Percentiles rank a stretch among this genome's conserved stretches.
Evolutionary conservation across 2,113 vertebrate species (phyloP).

Genomic region (Chunga burmeisteri): DNA sequence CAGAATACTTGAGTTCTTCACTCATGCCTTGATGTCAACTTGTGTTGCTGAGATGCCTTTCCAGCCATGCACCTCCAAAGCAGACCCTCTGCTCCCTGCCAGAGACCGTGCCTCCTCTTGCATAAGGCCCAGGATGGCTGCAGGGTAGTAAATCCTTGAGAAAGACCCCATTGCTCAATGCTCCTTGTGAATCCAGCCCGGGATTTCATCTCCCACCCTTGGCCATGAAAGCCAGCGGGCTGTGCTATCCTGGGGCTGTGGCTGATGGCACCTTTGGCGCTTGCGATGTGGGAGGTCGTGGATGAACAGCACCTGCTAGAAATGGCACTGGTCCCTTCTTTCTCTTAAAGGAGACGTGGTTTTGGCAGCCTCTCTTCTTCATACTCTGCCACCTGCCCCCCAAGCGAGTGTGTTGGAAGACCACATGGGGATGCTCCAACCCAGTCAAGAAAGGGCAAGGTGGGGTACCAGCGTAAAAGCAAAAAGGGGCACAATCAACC

Average conservation of each 20-base stretch:
- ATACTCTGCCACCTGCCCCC: not conserved
- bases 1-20: not conserved
- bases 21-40: not conserved
- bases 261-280: not conserved
- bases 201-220: not conserved
- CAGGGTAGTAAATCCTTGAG: not conserved
- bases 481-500: not conserved
- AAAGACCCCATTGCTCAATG: not conserved
- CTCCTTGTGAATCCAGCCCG: not conserved
- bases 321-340: not conserved
- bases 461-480: not conserved
- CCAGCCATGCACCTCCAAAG: no score
- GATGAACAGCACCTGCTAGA: not conserved
- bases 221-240: rapidly evolving
- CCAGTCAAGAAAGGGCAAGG: not conserved
- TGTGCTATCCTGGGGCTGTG: not conserved
- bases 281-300: not conserved
- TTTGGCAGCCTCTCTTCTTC: not conserved
- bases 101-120: not conserved
- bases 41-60: not conserved
- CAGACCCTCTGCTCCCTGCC: not conserved
- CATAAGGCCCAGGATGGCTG: not conserved
- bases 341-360: not conserved
- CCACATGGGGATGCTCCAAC: not conserved
- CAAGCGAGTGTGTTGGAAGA: not conserved